Evolutionary conservation across 2,113 vertebrate genomes (phyloP), one percentile per base, ranked within the genome.

Genomic region (Gallinago paraguaiae): DNA sequence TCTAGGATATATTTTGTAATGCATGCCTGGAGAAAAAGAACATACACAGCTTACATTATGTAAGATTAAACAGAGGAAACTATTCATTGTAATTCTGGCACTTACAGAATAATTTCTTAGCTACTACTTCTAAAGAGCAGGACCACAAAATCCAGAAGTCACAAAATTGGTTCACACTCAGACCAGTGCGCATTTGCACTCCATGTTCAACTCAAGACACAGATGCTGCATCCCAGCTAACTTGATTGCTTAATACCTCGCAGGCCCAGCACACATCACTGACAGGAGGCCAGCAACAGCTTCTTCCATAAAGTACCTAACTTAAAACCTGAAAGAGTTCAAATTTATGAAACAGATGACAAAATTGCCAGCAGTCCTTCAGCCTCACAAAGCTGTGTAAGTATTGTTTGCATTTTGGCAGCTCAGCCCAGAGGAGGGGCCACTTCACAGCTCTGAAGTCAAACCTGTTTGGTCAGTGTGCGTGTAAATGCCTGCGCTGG

Each of bases 1-100:
- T 96, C 83, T 69, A 43, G 53, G 80, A 94, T 81, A 65, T n/a
- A n/a, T n/a, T n/a, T n/a, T n/a, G n/a, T n/a, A n/a, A n/a, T n/a
- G n/a, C n/a, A n/a, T n/a, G n/a, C n/a, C n/a, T n/a, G n/a, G n/a
- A n/a, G n/a, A n/a, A n/a, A n/a, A n/a, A n/a, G n/a, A n/a, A n/a
- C n/a, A 68, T 67, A 81, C 60, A 94, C 8, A 92, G 50, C 70
- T 92, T 80, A 74, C 41, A 87, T 82, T 91, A 94, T 79, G 74
- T 57, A 79, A 91, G 35, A 80, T 83, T 70, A 75, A 90, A 80
- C 25, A 80, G 83, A 43, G 80, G 70, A 92, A 93, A 65, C 91
- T 54, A 89, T 76, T 96, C 60, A 39, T 69, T 90, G 64, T 56
- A 70, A 92, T 71, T 94, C 94, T 91, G 91, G 78, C 67, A 82